These are phyloP conservation scores for Paralichthys olivaceus DNA, from an alignment of 2,113 vertebrate species.

Conservation along the genomic window DNA sequence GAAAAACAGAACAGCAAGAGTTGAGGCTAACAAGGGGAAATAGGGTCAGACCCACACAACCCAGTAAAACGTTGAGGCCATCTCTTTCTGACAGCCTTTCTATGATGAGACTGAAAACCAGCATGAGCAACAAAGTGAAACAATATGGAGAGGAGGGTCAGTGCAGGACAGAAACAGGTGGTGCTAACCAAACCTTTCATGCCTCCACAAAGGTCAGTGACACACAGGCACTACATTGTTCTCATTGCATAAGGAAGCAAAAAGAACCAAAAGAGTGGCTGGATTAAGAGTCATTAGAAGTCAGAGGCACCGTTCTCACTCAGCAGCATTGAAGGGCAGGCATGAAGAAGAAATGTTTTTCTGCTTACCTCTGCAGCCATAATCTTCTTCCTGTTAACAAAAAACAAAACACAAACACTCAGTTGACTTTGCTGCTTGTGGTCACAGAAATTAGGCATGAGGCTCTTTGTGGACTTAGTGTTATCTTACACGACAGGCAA, in stretches of 20 bases:
- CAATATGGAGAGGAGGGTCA: slow-evolving; percentile 54
- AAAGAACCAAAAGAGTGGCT: slow-evolving; percentile 40
- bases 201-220: slow-evolving; percentile 66
- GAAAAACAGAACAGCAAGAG: not conserved
- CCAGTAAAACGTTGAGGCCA: slow-evolving; percentile 40
- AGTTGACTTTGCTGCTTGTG: slow-evolving; percentile 38
- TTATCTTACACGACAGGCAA: slow-evolving; percentile 5
- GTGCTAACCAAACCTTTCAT: slow-evolving; percentile 65
- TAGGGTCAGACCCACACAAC: slow-evolving; percentile 36
- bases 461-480: slow-evolving; percentile 33
- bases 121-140: slow-evolving; percentile 53
- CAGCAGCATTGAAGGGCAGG: slow-evolving; percentile 30
- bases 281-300: slow-evolving; percentile 60
- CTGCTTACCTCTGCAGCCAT: slow-evolving; percentile 88
- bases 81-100: slow-evolving; percentile 49
- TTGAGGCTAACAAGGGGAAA: slow-evolving; percentile 16
- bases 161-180: slow-evolving; percentile 69
- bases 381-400: slow-evolving; percentile 90
- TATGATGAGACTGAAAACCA: slow-evolving; percentile 37
- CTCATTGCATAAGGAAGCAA: slow-evolving; percentile 48
- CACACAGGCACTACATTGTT: slow-evolving; percentile 62
- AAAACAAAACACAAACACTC: slow-evolving; percentile 63
- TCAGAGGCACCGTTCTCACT: slow-evolving; percentile 54
- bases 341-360: slow-evolving; percentile 33
- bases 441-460: slow-evolving; percentile 13